Percentiles rank a stretch among this genome's conserved stretches.
Evolutionary conservation across 2,888 invertebrate genomes (phyloP).

Genomic region (Gryllus longicercus): DNA sequence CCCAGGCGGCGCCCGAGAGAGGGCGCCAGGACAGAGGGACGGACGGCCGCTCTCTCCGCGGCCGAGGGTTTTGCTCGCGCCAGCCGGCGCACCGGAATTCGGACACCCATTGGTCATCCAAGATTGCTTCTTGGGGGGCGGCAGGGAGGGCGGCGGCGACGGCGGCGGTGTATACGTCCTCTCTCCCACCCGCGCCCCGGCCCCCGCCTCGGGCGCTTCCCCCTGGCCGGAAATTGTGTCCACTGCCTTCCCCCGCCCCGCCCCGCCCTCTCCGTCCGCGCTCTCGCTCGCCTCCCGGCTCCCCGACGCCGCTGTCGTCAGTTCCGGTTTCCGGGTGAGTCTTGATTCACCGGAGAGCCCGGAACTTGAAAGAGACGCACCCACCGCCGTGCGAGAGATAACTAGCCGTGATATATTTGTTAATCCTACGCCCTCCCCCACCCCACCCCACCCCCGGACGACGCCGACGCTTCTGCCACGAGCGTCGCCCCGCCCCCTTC

Average conservation of each 20-base stretch:
- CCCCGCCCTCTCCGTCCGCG: conserved; percentile 26
- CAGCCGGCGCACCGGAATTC: conserved; percentile 30
- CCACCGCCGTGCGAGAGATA: conserved; percentile 2
- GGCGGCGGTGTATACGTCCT: neutral
- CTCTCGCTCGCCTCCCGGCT: conserved; percentile 20
- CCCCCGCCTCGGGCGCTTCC: conserved; percentile 21
- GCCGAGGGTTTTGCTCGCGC: conserved; percentile 17
- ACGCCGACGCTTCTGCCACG: too few relatives aligned
- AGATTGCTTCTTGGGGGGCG: conserved; percentile 35
- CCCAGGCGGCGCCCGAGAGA: neutral
- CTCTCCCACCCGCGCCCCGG: conserved; percentile 22
- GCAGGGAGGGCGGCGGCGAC: neutral
- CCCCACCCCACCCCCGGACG: neutral
- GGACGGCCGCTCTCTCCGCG: conserved; percentile 24
- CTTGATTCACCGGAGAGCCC: conserved; percentile 21
- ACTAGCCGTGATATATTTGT: conserved; percentile 10
- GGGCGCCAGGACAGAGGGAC: conserved; percentile 1
- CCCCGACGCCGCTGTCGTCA: conserved; percentile 34
- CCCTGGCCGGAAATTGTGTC: conserved; percentile 37
- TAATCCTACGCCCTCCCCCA: neutral
- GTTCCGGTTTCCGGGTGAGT: conserved; percentile 36
- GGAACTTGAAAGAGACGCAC: conserved; percentile 2
- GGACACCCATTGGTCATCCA: conserved; percentile 36
- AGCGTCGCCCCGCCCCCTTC: neutral
- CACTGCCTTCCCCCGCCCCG: conserved; percentile 18